Evolutionary conservation across 2,888 invertebrate species (phyloP), one percentile per base, ranked within the genome.

Genomic region (Mimachlamys varia): DNA sequence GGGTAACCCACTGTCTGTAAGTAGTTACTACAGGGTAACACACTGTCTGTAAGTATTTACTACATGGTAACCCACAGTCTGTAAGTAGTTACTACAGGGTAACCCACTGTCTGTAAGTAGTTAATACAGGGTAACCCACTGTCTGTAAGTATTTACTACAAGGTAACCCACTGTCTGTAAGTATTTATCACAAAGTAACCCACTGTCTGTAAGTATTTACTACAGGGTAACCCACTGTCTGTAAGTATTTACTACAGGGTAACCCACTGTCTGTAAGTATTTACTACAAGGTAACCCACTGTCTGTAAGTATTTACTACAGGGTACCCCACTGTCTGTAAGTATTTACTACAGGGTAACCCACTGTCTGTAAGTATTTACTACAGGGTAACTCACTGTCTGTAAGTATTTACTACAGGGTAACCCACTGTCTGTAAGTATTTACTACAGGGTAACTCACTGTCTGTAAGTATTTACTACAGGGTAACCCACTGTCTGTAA

Each of bases 401-500:
- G 58, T 58, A 58, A 58, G 58, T 58, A 58, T 58, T 19, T 58
- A 53, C 19, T 19, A 58, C 58, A 22, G 58, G 58, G 58, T 58
- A 19, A 19, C 22, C 15, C 58, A 58, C 7, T 58, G n/a, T n/a
- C n/a, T 58, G 19, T 58, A 19, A 19, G 44, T 44, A 44, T 3
- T 44, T 44, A 44, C 44, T 44, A 58, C 58, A 58, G 13, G 58
- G 58, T 58, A 22, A 58, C 58, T n/a, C 58, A 58, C 58, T 58
- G 58, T 58, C 22, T 19, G 58, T 58, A 58, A 58, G 58, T 58
- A 58, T 10, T 19, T 2, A 58, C 22, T 58, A 58, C n/a, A 58
- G 58, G 58, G 58, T 58, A 22, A 58, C 58, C 58, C 58, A 58
- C 58, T 58, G 58, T 58, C 22, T 58, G 58, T 58, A 58, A 58